Percentiles rank a stretch among this genome's conserved stretches.
Conservation (phyloP, 2,113 vertebrate species). For the Bettongia penicillata region DNA sequence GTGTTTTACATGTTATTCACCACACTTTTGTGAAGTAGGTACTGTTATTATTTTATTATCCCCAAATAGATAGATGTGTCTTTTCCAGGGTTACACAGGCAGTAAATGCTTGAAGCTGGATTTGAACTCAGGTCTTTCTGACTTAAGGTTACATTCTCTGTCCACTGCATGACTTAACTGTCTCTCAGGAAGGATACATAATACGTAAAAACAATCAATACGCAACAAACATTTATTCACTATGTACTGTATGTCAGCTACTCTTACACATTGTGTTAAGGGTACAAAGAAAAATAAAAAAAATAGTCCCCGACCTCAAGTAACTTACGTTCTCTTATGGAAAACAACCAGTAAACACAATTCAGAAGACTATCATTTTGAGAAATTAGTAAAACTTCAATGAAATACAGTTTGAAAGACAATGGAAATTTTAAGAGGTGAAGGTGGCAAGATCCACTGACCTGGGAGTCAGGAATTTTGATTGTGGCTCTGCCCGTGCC, state of each 20-base stretch:
- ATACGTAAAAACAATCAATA: background rate
- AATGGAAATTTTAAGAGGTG: background rate
- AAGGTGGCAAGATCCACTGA: background rate
- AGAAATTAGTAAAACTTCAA: background rate
- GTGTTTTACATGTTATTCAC: background rate
- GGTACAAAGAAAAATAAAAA: background rate
- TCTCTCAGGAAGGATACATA: background rate
- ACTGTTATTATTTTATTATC: background rate
- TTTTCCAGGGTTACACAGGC: background rate
- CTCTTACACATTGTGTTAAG: background rate
- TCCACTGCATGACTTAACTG: background rate
- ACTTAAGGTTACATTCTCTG: background rate
- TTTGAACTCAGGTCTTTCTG: background rate
- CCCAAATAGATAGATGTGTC: background rate
- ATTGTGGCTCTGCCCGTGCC: rapidly evolving
- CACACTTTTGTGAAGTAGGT: background rate
- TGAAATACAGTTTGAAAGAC: background rate
- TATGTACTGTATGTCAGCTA: background rate
- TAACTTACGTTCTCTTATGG: background rate
- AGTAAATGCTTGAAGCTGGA: background rate
- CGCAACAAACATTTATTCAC: background rate
- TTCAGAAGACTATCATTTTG: background rate
- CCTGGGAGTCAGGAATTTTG: background rate
- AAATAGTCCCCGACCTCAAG: background rate
- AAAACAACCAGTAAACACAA: background rate